Base-by-base conservation (phyloP, 1,140 invertebrate genomes). In the Microplitis mediator region DNA sequence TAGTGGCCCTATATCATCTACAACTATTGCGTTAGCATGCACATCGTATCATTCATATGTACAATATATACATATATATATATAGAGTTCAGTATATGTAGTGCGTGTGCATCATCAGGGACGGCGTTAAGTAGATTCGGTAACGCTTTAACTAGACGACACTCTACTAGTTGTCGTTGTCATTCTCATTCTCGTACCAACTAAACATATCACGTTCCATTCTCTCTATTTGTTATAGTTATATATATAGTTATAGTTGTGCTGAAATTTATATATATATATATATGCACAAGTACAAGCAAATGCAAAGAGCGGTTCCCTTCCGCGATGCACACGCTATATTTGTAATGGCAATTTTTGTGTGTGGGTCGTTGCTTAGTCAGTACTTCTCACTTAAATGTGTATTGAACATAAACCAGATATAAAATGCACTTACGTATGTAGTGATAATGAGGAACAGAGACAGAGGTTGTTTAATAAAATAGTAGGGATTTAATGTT, bases 41-140 rank as follows among this genome's bases (percentile, higher is more conserved):
- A 69, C 58, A 68, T 63, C 71, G 64, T 58, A 36, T 35, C 61
- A 35, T 51, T 54, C 52, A 63, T 73, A 16, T 32, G 13, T 45
- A 6, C 39, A 9, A 45, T 45, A 45, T 5, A 0, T 45, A 45
- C 8, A 6, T 45, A 45, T 45, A 9, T 45, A 45, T 45, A 45
- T 11, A 11, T 9, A 45, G 6, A 45, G 39, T 45, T 45, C 11
- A 11, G 39, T 45, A 39, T 39, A 9, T 9, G 39, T 54, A 36
- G 65, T 77, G 71, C 70, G 74, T 80, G 78, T 79, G 76, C 73
- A 75, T 80, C 81, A 85, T 85, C 82, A 85, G 83, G 84, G 84
- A 86, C 84, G 77, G 79, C 78, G 82, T 85, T 85, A 85, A 85
- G 82, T 85, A 82, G 81, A 86, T 82, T 82, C 80, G 45, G 65